Evolutionary conservation across 1,140 invertebrate species (phyloP).

Genomic region (Trichomalopsis sarcophagae): DNA sequence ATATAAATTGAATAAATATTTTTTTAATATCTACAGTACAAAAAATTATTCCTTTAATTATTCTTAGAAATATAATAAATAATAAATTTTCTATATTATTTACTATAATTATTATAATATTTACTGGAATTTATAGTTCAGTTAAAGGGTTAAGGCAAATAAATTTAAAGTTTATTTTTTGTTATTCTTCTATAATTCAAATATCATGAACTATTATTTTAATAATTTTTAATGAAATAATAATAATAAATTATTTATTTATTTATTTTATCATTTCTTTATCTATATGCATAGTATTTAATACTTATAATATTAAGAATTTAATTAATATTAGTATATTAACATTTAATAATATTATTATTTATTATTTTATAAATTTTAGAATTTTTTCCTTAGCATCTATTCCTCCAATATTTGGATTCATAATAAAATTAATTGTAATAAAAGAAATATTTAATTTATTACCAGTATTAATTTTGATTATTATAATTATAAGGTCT

Average conservation of each 20-base stretch:
- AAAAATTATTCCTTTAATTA: not conserved
- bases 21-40: not conserved
- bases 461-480: constrained; percentile 1
- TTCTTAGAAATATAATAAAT: not conserved
- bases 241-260: not conserved
- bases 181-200: constrained; percentile 66
- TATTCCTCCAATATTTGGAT: not conserved
- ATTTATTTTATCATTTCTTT: not conserved
- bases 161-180: constrained; percentile 79
- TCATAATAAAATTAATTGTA: not conserved
- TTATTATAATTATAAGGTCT: no score
- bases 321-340: not conserved
- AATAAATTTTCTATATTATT: not conserved
- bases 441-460: constrained; percentile 66
- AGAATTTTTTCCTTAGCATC: not conserved
- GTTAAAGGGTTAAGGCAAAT: constrained; percentile 75
- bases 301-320: not conserved
- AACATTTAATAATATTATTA: no score
- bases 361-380: not conserved
- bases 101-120: constrained; percentile 47
- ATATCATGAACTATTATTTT: constrained; percentile 66
- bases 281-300: not conserved
- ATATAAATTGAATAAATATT: not conserved
- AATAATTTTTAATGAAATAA: constrained; percentile 78
- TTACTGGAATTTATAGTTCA: constrained; percentile 50